Evolutionary conservation across 2,113 vertebrate genomes (phyloP).

Genomic region (Cyanoramphus novaezelandiae): DNA sequence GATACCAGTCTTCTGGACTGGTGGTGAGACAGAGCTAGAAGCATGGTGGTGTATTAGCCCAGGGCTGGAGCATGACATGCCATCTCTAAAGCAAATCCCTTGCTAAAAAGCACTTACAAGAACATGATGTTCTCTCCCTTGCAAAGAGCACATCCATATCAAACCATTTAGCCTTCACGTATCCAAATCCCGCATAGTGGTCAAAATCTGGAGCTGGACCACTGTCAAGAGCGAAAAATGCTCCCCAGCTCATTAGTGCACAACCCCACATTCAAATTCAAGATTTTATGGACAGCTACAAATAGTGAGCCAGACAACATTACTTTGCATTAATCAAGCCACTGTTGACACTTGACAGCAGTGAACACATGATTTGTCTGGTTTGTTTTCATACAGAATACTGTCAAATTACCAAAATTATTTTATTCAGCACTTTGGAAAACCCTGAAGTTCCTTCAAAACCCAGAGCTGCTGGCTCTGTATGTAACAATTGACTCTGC

Average conservation of each 20-base stretch:
- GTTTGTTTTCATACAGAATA: constrained; percentile 7
- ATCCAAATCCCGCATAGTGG: not conserved
- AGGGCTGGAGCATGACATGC: fast-evolving
- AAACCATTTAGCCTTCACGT: not conserved
- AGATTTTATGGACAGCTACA: constrained; percentile 28
- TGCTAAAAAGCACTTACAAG: not conserved
- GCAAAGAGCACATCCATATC: not conserved
- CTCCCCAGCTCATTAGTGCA: not conserved
- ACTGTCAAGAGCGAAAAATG: not conserved
- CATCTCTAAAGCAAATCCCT: not conserved
- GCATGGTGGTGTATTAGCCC: not conserved
- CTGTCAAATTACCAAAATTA: not conserved
- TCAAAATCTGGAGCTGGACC: not conserved
- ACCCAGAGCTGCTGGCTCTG: not conserved
- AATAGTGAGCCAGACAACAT: constrained; percentile 3
- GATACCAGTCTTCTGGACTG: not conserved
- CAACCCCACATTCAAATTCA: not conserved
- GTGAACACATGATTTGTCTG: not conserved
- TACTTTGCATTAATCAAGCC: constrained; percentile 9
- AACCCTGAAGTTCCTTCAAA: not conserved
- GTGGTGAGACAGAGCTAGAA: not conserved
- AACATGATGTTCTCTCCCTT: not conserved
- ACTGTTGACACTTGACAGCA: constrained; percentile 31
- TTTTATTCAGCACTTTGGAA: not conserved
- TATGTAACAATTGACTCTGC: not conserved